Evolutionary conservation across 2,888 invertebrate genomes (phyloP).

Genomic region (Phaedon cochleariae): DNA sequence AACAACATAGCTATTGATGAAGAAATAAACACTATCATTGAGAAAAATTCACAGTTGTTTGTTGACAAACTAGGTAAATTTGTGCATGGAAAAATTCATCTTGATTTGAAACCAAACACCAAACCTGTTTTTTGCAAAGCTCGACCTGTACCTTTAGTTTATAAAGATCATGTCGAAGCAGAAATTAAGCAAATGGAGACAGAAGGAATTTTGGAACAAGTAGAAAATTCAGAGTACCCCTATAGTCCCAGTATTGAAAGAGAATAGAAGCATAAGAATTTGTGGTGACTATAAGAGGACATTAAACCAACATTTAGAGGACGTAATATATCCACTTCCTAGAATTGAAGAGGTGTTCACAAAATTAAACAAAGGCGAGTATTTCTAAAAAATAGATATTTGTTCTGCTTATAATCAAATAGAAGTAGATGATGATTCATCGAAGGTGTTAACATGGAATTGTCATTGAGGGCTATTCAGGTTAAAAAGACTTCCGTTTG

Average conservation of each 20-base stretch:
- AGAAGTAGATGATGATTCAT: slow-evolving; percentile 5
- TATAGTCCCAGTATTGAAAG: slow-evolving; percentile 15
- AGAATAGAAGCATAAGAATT: slow-evolving; percentile 10
- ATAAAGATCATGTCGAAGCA: background rate
- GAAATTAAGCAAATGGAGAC: background rate
- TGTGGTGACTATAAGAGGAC: slow-evolving; percentile 25
- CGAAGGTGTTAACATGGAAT: slow-evolving; percentile 1
- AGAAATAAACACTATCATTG: too few species aligned
- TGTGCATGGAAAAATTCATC: background rate
- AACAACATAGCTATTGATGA: too few species aligned
- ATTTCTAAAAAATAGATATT: slow-evolving; percentile 23
- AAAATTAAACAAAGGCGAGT: slow-evolving; percentile 6
- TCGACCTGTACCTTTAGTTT: slow-evolving; percentile 2
- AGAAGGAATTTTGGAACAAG: background rate
- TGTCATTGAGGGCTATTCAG: slow-evolving; percentile 22
- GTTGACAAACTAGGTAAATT: background rate
- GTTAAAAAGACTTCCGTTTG: slow-evolving; percentile 29
- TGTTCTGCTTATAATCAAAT: slow-evolving; percentile 21
- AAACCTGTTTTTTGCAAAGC: slow-evolving; percentile 10
- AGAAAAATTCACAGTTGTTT: background rate
- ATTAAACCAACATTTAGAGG: slow-evolving; percentile 17
- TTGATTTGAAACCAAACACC: background rate
- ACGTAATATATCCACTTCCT: slow-evolving; percentile 21
- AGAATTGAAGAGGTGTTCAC: slow-evolving; percentile 21
- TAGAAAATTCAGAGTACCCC: slow-evolving; percentile 11